These are phyloP conservation scores for Elachura formosa DNA, from an alignment of 2,113 vertebrate species.

Conservation along the genomic window DNA sequence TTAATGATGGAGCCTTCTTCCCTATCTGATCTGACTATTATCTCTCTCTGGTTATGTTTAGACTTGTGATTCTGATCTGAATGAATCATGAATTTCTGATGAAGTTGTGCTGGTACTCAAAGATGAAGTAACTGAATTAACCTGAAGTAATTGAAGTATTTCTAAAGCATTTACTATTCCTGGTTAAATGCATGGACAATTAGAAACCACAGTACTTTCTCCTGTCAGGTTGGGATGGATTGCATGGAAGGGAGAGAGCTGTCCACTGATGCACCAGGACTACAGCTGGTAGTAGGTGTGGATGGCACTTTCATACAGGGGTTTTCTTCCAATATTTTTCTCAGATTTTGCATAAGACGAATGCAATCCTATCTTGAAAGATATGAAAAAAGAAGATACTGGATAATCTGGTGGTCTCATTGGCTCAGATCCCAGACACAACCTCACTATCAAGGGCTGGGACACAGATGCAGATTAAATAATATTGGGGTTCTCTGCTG, in stretches of 20 bases:
- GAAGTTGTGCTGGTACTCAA: neutral
- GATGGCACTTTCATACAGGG: neutral
- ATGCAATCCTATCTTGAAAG: neutral
- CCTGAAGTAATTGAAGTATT: neutral
- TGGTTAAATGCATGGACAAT: neutral
- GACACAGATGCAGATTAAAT: neutral
- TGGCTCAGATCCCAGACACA: neutral
- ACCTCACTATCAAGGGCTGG: neutral
- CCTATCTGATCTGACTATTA: neutral
- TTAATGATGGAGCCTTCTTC: neutral
- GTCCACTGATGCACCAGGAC: neutral
- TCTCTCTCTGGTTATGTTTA: neutral
- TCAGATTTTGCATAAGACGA: neutral
- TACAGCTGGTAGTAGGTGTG: neutral
- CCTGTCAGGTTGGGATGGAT: neutral
- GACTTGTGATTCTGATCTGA: neutral
- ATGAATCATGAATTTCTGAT: too few species aligned
- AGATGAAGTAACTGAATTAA: neutral
- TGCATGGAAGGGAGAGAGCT: neutral
- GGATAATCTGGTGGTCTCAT: neutral
- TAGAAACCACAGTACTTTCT: neutral
- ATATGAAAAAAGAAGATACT: neutral
- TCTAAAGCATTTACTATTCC: neutral
- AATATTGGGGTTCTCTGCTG: neutral
- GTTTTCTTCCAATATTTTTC: neutral